Conservation (phyloP, 2,113 vertebrate genomes). For the Morphnarchus princeps region DNA sequence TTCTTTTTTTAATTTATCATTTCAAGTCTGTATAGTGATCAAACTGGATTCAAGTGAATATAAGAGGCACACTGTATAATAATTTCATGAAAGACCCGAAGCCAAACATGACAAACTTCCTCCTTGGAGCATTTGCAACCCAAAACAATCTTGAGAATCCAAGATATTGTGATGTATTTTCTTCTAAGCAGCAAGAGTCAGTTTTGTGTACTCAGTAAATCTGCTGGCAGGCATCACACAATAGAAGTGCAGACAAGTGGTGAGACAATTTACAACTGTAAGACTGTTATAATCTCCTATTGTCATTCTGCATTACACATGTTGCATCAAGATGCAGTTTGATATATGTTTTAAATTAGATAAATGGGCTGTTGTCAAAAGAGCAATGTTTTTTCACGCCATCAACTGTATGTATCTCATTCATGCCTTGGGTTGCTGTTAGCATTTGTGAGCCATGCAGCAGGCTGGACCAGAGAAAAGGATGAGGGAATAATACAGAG, state of each 20-base stretch:
- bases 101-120: not conserved
- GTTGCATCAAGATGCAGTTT: not conserved
- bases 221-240: not conserved
- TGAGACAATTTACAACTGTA: not conserved
- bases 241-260: not conserved
- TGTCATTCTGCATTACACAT: not conserved
- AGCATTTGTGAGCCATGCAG: not conserved
- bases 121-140: not conserved
- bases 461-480: not conserved
- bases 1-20: not conserved
- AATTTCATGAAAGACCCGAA: not conserved
- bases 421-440: not conserved
- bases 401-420: not conserved
- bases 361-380: not conserved
- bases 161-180: not conserved
- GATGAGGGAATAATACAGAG: not conserved
- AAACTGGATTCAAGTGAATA: not conserved
- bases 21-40: not conserved
- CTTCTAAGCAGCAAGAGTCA: not conserved
- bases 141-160: not conserved
- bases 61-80: not conserved
- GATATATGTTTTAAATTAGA: not conserved
- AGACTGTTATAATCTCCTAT: not conserved
- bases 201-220: not conserved
- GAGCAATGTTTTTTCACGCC: not conserved